A percentile compares a stretch with the other conserved stretches of the same genome.
Conservation (phyloP, 2,888 invertebrate genomes). For the Phengaris alcon region DNA sequence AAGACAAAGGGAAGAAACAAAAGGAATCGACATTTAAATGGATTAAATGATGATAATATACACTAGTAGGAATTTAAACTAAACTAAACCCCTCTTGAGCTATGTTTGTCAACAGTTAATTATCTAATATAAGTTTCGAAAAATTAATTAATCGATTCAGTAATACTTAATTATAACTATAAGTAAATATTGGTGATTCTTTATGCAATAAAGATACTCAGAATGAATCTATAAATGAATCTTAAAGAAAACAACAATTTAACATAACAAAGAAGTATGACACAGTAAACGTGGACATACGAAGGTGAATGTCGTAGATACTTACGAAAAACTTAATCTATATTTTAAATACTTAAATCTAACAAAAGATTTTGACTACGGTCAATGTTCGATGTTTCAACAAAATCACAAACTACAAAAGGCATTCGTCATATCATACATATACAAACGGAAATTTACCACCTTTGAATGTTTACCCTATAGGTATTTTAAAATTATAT, state of each 20-base stretch:
- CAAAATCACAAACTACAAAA: slow-evolving; percentile 26
- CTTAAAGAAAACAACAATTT: slow-evolving; percentile 28
- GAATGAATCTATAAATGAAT: slow-evolving; percentile 21
- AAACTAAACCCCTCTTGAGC: slow-evolving; percentile 38
- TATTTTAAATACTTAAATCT: slow-evolving; percentile 70
- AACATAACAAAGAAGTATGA: slow-evolving; percentile 23
- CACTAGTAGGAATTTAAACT: slow-evolving; percentile 21
- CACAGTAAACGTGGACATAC: slow-evolving; percentile 28
- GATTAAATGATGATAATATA: background rate
- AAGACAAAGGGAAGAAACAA: slow-evolving; percentile 11
- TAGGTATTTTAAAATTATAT: slow-evolving; percentile 20
- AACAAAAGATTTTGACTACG: slow-evolving; percentile 71
- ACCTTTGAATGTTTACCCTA: slow-evolving; percentile 21
- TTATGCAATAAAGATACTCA: slow-evolving; percentile 16
- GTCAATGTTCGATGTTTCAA: slow-evolving; percentile 70
- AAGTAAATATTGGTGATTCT: slow-evolving; percentile 27
- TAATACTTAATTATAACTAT: slow-evolving; percentile 36
- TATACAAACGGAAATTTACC: slow-evolving; percentile 20
- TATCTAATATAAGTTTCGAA: slow-evolving; percentile 29
- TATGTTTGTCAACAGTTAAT: slow-evolving; percentile 35
- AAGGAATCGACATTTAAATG: background rate
- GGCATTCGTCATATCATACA: slow-evolving; percentile 24
- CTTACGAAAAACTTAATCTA: slow-evolving; percentile 47
- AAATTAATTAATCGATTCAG: slow-evolving; percentile 37
- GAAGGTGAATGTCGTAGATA: slow-evolving; percentile 40